A percentile compares a stretch with the other conserved stretches of the same genome.
These are phyloP conservation scores for Aegotheles bennettii DNA, from an alignment of 2,113 vertebrate species.

Conservation along the genomic window DNA sequence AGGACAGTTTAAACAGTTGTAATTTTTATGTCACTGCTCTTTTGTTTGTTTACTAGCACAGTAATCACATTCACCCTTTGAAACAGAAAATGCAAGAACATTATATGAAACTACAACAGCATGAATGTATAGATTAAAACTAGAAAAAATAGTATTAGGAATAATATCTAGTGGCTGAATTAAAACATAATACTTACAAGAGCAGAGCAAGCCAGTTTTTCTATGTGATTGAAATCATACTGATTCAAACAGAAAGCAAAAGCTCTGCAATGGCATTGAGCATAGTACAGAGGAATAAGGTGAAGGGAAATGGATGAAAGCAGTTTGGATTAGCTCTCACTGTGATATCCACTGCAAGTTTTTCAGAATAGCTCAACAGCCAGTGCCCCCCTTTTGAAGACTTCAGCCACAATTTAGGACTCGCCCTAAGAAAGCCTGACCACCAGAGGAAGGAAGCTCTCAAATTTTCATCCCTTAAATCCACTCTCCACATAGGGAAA, in stretches of 20 bases:
- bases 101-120: not conserved
- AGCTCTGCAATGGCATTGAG: not conserved
- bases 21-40: constrained; percentile 28
- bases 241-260: not conserved
- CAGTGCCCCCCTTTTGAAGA: not conserved
- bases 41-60: constrained; percentile 47
- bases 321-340: not conserved
- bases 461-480: not conserved
- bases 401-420: not conserved
- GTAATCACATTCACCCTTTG: not conserved
- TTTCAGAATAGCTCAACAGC: not conserved
- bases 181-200: constrained; percentile 13
- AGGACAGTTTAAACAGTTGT: constrained; percentile 37
- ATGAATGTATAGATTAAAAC: not conserved
- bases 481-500: not conserved
- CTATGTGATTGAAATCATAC: not conserved
- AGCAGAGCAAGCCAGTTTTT: not conserved
- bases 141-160: not conserved
- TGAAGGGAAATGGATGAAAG: not conserved
- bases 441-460: not conserved
- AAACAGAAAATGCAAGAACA: constrained; percentile 29
- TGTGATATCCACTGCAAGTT: not conserved
- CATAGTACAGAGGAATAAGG: not conserved
- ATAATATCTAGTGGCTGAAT: not conserved
- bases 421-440: not conserved